Percentiles rank a stretch among this genome's conserved stretches.
phyloP scores from a whole-genome alignment of 2,888 invertebrate species.

The Fragum fragum region DNA sequence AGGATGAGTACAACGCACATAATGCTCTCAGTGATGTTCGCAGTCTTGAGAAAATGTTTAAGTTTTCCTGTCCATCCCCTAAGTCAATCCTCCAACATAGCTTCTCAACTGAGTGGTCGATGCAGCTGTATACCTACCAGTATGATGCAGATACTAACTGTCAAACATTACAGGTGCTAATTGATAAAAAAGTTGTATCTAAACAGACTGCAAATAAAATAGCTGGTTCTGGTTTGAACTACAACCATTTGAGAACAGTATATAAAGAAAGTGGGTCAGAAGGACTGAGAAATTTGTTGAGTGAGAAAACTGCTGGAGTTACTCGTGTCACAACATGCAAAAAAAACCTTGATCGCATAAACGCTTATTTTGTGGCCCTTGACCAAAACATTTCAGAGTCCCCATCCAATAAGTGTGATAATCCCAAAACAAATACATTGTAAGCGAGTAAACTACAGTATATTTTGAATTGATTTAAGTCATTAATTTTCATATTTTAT shows the following conservation, averaged over 20 bases:
- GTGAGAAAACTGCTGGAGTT: constrained; percentile 24
- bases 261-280: neutral
- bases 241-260: constrained; percentile 3
- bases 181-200: constrained; percentile 18
- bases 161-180: constrained; percentile 14
- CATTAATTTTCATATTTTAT: too few species aligned
- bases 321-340: constrained; percentile 29
- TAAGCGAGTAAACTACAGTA: too few species aligned
- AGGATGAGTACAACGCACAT: constrained; percentile 40
- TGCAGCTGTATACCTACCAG: constrained; percentile 8
- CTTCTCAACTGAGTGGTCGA: constrained; percentile 17
- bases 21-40: constrained; percentile 51
- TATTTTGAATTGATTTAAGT: too few species aligned
- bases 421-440: too few species aligned
- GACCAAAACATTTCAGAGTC: neutral
- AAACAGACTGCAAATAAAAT: constrained; percentile 28
- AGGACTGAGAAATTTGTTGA: constrained; percentile 7
- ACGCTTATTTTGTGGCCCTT: neutral
- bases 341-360: constrained; percentile 14
- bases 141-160: neutral
- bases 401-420: too few species aligned
- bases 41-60: constrained; percentile 36
- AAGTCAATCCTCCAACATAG: constrained; percentile 9
- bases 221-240: constrained; percentile 22
- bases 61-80: neutral